phyloP scores from a whole-genome alignment of 2,888 invertebrate genomes.

The Agelastica alni region DNA sequence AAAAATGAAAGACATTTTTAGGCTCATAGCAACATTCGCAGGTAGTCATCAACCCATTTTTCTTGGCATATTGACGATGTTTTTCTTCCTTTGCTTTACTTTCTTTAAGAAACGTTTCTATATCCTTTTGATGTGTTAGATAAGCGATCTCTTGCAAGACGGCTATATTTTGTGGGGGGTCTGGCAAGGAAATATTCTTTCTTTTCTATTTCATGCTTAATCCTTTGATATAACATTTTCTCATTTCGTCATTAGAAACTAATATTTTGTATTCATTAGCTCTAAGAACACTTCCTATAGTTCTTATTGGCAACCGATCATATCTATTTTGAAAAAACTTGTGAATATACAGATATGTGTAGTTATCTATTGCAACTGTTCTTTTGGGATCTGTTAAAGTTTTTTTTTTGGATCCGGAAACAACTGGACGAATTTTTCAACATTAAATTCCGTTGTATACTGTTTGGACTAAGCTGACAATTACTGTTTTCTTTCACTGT shows the following conservation, averaged over 20 bases:
- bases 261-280: slow-evolving; percentile 12
- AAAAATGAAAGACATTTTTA: slow-evolving; percentile 53
- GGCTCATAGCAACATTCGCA: slow-evolving; percentile 62
- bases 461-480: slow-evolving; percentile 53
- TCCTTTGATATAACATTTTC: neutral
- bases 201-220: slow-evolving; percentile 19
- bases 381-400: slow-evolving; percentile 39
- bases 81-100: slow-evolving; percentile 35
- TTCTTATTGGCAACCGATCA: slow-evolving; percentile 27
- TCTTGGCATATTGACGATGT: slow-evolving; percentile 47
- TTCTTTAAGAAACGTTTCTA: slow-evolving; percentile 39
- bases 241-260: neutral
- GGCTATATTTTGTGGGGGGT: slow-evolving; percentile 43
- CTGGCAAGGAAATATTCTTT: slow-evolving; percentile 17
- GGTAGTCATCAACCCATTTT: slow-evolving; percentile 52
- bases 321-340: slow-evolving; percentile 37
- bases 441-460: slow-evolving; percentile 55
- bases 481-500: slow-evolving; percentile 46
- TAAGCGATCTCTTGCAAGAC: slow-evolving; percentile 53
- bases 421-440: slow-evolving; percentile 55
- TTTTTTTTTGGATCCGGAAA: slow-evolving; percentile 56
- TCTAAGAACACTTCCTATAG: slow-evolving; percentile 18
- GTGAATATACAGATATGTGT: slow-evolving; percentile 25
- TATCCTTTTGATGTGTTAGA: slow-evolving; percentile 46
- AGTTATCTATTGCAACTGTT: slow-evolving; percentile 12